phyloP scores from a whole-genome alignment of 2,888 invertebrate species.

The Hypercompe scribonia region DNA sequence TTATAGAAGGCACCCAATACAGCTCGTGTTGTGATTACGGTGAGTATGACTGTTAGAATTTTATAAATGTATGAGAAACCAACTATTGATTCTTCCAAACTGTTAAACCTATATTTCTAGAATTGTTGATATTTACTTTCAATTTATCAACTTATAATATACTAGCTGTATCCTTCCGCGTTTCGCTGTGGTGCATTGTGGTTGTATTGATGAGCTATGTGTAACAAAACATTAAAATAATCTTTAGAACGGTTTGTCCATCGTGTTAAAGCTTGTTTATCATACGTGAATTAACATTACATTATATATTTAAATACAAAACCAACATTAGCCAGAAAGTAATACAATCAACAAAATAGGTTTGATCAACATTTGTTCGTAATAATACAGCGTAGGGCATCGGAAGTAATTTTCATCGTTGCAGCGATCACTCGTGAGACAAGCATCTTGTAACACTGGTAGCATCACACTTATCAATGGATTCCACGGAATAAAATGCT shows the following conservation, averaged over 20 bases:
- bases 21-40: neutral
- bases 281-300: too few species aligned
- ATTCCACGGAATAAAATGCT: constrained; percentile 84
- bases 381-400: constrained; percentile 27
- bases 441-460: constrained; percentile 83
- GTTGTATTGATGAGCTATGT: too few species aligned
- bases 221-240: too few species aligned
- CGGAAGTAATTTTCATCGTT: constrained; percentile 68
- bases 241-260: too few species aligned
- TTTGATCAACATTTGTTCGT: constrained; percentile 6
- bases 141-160: neutral
- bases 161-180: neutral
- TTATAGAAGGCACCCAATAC: neutral
- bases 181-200: too few species aligned
- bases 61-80: neutral
- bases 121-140: neutral
- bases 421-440: constrained; percentile 78
- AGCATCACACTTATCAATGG: constrained; percentile 85
- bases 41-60: neutral
- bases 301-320: neutral
- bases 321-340: neutral
- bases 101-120: neutral
- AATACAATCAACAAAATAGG: neutral
- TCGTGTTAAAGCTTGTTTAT: too few species aligned
- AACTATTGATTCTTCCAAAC: neutral